Evolutionary conservation across 2,113 vertebrate genomes (phyloP).

Genomic region (Gorilla gorilla): DNA sequence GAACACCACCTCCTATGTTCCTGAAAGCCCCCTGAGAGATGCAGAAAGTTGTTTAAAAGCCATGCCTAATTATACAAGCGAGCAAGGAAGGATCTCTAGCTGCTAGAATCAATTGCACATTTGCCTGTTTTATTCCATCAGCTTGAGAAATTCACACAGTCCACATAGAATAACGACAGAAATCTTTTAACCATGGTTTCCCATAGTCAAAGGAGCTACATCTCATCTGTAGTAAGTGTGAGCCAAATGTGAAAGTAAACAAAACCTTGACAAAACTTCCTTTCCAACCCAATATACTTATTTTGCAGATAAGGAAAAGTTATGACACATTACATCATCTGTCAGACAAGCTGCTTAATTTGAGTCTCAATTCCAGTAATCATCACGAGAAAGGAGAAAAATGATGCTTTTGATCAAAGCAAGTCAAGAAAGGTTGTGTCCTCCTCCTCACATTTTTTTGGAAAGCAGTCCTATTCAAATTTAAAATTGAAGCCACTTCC

Average conservation of each 20-base stretch:
- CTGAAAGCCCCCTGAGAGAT: background rate
- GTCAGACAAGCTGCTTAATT: constrained; percentile 28
- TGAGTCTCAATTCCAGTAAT: background rate
- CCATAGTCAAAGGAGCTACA: background rate
- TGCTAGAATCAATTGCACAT: background rate
- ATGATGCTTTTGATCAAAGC: constrained; percentile 34
- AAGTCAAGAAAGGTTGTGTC: constrained; percentile 26
- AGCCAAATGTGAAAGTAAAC: constrained; percentile 42
- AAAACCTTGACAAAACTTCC: constrained; percentile 2
- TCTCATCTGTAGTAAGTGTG: background rate
- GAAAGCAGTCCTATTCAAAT: constrained; percentile 34
- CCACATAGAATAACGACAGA: background rate
- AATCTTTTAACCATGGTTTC: background rate
- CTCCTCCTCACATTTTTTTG: constrained; percentile 35
- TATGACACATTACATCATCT: background rate
- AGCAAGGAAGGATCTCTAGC: background rate
- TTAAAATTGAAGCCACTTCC: background rate
- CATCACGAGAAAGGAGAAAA: constrained; percentile 8
- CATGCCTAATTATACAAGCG: background rate
- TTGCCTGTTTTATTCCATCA: background rate
- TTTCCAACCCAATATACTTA: constrained; percentile 37
- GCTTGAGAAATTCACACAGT: constrained; percentile 7
- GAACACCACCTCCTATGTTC: background rate
- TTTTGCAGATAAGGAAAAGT: constrained; percentile 22
- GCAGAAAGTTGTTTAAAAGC: background rate